Evolutionary conservation across 92 coral and sea anemone species (phyloP), one percentile per base, ranked within the genome.

Genomic region (Epizoanthus illoricatus): DNA sequence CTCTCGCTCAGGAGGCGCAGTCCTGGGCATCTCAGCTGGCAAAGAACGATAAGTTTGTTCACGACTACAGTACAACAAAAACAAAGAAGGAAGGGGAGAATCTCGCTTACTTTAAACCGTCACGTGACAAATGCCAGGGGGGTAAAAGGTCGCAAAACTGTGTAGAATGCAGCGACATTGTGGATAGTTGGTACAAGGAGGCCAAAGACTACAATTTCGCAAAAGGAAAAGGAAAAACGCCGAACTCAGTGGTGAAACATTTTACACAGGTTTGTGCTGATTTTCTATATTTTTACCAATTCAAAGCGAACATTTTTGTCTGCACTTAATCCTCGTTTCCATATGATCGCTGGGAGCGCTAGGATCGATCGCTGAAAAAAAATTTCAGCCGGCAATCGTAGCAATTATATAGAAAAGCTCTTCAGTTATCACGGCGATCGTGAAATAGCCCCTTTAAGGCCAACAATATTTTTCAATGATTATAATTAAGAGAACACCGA

Each of bases 141-240:
- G 17, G 11, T 17, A 60, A 18, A n/a, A 60, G 63, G 13, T n/a
- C 20, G 5, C 13, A 9, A 52, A 61, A 61, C 20, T 76, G 81
- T 59, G 81, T 61, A 7, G n/a, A 60, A 8, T 76, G 81, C 16
- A 76, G 81, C 28, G 81, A 76, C 39, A 76, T 76, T 7, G 81
- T 76, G 58, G 63, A 61, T 17, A 40, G 20, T 24, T 76, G 81
- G 81, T 76, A 76, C 40, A 42, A 56, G 9, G 81, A 76, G 68
- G 81, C 59, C 5, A 61, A 76, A 60, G 63, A 76, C 81, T 76
- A 76, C 6, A 43, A 76, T 68, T 76, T 76, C 59, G 81, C 57
- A 19, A 19, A 40, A n/a, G 81, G 81, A 12, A 76, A n/a, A 42
- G 69, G 58, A 33, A 76, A 76, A 19, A 59, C 81, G 56, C 70